Evolutionary conservation across 2,888 invertebrate species (phyloP), one percentile per base, ranked within the genome.

Genomic region (Cacoxenus indagator): DNA sequence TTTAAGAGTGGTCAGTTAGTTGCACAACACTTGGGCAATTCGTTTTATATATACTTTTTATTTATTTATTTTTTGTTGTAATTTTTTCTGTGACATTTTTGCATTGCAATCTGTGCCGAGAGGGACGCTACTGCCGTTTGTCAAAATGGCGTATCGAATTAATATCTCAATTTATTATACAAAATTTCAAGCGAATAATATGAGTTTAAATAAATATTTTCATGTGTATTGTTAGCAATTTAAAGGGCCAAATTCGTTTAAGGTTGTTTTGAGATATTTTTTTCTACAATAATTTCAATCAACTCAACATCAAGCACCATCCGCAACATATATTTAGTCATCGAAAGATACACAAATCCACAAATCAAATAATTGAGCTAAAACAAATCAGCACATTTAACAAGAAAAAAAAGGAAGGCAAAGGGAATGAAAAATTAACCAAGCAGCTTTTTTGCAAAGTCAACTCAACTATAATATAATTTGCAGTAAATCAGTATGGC

Each of bases 81-180:
- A 29, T 29, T 57, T 14, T 57, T 9, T 57, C 29, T 57, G 57
- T 14, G n/a, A 29, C 29, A 29, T 17, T 17, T n/a, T 29, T 19
- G n/a, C 31, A n/a, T 29, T 57, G 17, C 57, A 57, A n/a, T 57
- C 29, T 5, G 22, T 43, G 24, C 5, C 54, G 45, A 43, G 45
- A n/a, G n/a, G n/a, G 45, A 2, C 46, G 64, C 51, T 45, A 67
- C 64, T 66, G 69, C 66, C 62, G 61, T 55, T 62, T 70, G 70
- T 62, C 70, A 70, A 70, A 67, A 67, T 67, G 65, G 78, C 77
- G 74, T 80, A 82, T 83, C 81, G 83, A 74, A 81, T 81, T 83
- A 81, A 81, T 81, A 83, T 81, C 83, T 83, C 83, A 81, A 81
- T 81, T 82, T 83, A 81, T 81, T 82, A 83, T 83, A 83, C 81